Evolutionary conservation across 2,113 vertebrate genomes (phyloP).

Genomic region (Thalassoma bifasciatum): DNA sequence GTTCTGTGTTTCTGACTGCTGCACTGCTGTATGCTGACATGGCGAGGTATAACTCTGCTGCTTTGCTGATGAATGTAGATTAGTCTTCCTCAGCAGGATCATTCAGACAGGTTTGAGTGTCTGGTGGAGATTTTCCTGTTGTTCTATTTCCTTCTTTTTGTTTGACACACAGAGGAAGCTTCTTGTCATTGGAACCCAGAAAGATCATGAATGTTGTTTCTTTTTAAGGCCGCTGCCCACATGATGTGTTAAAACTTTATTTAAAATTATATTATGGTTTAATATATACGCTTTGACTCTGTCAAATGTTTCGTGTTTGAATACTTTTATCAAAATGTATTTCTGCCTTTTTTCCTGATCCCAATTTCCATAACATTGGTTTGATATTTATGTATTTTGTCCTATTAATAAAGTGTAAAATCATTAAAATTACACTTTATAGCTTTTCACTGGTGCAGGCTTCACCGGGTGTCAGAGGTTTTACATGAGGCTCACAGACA

Average conservation of each 20-base stretch:
- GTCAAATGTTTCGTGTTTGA: constrained; percentile 71
- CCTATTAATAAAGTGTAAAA: constrained; percentile 43
- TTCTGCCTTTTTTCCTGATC: constrained; percentile 52
- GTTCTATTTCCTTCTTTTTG: constrained; percentile 40
- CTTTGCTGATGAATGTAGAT: constrained; percentile 85
- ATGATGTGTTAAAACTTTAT: constrained; percentile 58
- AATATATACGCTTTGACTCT: constrained; percentile 77
- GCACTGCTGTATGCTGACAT: constrained; percentile 70
- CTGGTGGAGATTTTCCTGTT: constrained; percentile 60
- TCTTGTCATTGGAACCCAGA: constrained; percentile 60
- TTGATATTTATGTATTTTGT: constrained; percentile 67
- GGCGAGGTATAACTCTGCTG: constrained; percentile 77
- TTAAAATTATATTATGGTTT: constrained; percentile 64
- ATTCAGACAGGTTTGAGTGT: constrained; percentile 52
- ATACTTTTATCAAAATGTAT: constrained; percentile 43
- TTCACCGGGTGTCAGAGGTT: constrained; percentile 42
- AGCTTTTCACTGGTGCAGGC: constrained; percentile 47
- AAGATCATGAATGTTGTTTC: constrained; percentile 66
- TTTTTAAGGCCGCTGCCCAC: constrained; percentile 65
- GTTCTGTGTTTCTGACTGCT: constrained; percentile 66
- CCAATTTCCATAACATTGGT: constrained; percentile 56
- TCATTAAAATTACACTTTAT: constrained; percentile 19
- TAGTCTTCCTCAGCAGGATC: constrained; percentile 82
- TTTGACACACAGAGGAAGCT: constrained; percentile 43
- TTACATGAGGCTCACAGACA: constrained; percentile 40